A percentile compares a stretch with the other conserved stretches of the same genome.
These are phyloP conservation scores for Mustela nigripes DNA, from an alignment of 2,113 vertebrate genomes.

Conservation along the genomic window DNA sequence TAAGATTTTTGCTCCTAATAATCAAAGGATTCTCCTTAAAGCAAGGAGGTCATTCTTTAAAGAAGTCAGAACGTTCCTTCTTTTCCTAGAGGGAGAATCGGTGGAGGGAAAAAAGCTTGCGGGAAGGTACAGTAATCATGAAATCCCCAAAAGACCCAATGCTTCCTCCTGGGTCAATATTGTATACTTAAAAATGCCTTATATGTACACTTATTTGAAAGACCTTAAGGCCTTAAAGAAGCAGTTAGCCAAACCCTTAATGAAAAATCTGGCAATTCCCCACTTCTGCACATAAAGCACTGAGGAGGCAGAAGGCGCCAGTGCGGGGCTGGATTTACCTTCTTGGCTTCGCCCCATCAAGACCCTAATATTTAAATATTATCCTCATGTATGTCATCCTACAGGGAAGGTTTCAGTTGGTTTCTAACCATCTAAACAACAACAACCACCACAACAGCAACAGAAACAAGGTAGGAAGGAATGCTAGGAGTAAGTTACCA, in stretches of 20 bases:
- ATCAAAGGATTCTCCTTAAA: slow-evolving; percentile 4
- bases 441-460: slow-evolving; percentile 23
- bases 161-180: slow-evolving; percentile 18
- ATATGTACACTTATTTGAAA: slow-evolving; percentile 1
- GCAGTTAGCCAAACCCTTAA: neutral
- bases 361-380: slow-evolving; percentile 62
- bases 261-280: slow-evolving; percentile 45
- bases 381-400: slow-evolving; percentile 23
- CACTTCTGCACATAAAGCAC: neutral
- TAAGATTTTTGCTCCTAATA: slow-evolving; percentile 53
- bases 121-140: slow-evolving; percentile 40
- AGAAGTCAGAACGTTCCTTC: neutral
- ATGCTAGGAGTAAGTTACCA: slow-evolving; percentile 65
- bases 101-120: neutral
- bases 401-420: slow-evolving; percentile 46
- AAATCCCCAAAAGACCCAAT: slow-evolving; percentile 11
- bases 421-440: slow-evolving; percentile 75
- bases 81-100: slow-evolving; percentile 29
- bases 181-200: slow-evolving; percentile 35
- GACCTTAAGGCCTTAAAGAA: slow-evolving; percentile 56
- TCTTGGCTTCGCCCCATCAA: neutral
- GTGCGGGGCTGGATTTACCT: neutral
- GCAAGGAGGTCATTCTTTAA: slow-evolving; percentile 28
- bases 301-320: slow-evolving; percentile 24
- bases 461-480: slow-evolving; percentile 63